A percentile compares a stretch with the other conserved stretches of the same genome.
Conservation (phyloP, 2,113 vertebrate species). For the Pelecanoides urinatrix region DNA sequence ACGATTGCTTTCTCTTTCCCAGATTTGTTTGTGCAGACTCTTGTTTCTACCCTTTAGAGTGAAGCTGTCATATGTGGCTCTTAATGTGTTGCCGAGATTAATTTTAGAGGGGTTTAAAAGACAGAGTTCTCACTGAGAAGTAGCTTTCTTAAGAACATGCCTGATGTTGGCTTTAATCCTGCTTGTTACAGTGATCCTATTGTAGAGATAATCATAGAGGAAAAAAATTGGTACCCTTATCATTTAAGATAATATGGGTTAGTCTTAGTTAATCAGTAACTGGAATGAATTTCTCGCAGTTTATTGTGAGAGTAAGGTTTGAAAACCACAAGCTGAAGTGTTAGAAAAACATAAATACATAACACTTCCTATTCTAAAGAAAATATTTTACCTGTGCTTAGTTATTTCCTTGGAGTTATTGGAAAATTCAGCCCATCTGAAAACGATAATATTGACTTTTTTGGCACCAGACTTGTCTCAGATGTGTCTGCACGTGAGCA, state of each 20-base stretch:
- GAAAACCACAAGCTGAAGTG: background rate
- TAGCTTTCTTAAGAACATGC: background rate
- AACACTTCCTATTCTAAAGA: background rate
- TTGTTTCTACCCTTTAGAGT: background rate
- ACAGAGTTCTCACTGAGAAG: background rate
- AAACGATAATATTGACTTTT: background rate
- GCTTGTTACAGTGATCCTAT: background rate
- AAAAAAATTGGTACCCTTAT: background rate
- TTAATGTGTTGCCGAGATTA: background rate
- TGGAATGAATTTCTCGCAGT: background rate
- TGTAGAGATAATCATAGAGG: background rate
- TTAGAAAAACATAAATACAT: background rate
- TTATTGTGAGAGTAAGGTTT: background rate
- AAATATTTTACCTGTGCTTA: background rate
- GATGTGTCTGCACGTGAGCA: background rate
- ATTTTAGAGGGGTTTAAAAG: constrained; percentile 16
- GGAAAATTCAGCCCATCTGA: background rate
- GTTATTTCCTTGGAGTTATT: background rate
- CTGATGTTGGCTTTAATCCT: constrained; percentile 7
- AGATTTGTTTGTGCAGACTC: background rate
- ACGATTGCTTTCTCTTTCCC: background rate
- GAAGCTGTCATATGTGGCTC: background rate
- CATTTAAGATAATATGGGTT: background rate
- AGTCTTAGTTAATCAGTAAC: background rate
- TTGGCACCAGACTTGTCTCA: background rate